A percentile compares a stretch with the other conserved stretches of the same genome.
phyloP scores from a whole-genome alignment of 1,140 invertebrate genomes.

The Whitmania pigra region DNA sequence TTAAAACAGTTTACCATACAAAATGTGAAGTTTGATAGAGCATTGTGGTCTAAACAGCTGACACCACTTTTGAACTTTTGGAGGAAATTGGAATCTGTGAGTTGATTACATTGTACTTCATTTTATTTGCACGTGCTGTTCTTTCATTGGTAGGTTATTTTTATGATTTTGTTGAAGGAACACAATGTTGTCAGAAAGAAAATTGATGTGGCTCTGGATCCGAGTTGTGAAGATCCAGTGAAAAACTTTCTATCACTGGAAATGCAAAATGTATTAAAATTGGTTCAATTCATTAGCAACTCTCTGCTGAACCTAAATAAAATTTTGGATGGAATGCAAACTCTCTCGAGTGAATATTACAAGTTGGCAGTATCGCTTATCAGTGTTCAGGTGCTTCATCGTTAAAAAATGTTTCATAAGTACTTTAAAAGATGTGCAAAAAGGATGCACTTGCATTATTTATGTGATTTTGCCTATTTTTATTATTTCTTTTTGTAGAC shows the following conservation, averaged over 20 bases:
- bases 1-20: slow-evolving; percentile 38
- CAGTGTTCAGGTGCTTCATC: background rate
- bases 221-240: background rate
- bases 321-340: background rate
- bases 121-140: background rate
- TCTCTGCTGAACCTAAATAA: no score
- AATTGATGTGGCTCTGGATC: background rate
- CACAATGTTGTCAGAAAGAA: background rate
- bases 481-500: slow-evolving; percentile 47
- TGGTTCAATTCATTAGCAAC: no score
- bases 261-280: no score
- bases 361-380: background rate
- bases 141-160: background rate
- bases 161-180: background rate
- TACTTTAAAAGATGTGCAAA: background rate
- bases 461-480: background rate
- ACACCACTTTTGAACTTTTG: slow-evolving; percentile 58
- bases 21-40: slow-evolving; percentile 42
- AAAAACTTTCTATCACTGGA: no score
- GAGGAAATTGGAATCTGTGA: slow-evolving; percentile 58
- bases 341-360: background rate
- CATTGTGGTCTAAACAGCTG: slow-evolving; percentile 50
- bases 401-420: background rate
- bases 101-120: slow-evolving; percentile 10
- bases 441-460: background rate